Evolutionary conservation across 1,140 invertebrate genomes (phyloP).

Genomic region (Ips nitidus): DNA sequence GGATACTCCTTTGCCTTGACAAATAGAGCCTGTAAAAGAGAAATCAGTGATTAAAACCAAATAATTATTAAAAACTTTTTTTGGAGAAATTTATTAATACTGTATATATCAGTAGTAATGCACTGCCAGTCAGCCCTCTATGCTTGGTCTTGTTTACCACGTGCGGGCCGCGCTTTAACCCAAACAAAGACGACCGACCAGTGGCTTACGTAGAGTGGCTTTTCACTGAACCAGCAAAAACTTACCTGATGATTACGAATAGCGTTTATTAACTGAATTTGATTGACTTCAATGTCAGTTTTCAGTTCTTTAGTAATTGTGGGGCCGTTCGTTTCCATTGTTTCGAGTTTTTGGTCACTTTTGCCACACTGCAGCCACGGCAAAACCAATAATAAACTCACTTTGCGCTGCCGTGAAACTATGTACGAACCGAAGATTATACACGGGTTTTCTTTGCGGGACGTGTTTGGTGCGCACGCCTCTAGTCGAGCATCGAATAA

Average conservation of each 20-base stretch:
- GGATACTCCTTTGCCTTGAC: constrained; percentile 61
- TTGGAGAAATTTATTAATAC: too few species aligned
- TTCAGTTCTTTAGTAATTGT: constrained; percentile 67
- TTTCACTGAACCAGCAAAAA: constrained; percentile 25
- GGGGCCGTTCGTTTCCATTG: constrained; percentile 53
- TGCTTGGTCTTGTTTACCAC: too few species aligned
- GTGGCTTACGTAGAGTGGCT: too few species aligned
- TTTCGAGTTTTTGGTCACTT: constrained; percentile 4
- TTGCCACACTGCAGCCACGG: background rate
- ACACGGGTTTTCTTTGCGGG: too few species aligned
- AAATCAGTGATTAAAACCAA: background rate
- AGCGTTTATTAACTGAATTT: constrained; percentile 66
- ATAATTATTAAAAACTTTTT: background rate
- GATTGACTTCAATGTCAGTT: constrained; percentile 63
- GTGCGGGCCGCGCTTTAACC: too few species aligned
- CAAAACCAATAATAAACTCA: background rate
- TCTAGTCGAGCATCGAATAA: too few species aligned
- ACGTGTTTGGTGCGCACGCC: too few species aligned
- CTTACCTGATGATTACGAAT: constrained; percentile 69
- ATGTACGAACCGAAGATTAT: too few species aligned
- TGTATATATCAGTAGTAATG: too few species aligned
- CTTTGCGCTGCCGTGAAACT: too few species aligned
- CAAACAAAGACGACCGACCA: background rate
- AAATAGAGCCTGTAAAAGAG: constrained; percentile 59
- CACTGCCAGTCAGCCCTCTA: too few species aligned